Evolutionary conservation across 2,888 invertebrate species (phyloP), one percentile per base, ranked within the genome.

Genomic region (Nomada goodeniana): DNA sequence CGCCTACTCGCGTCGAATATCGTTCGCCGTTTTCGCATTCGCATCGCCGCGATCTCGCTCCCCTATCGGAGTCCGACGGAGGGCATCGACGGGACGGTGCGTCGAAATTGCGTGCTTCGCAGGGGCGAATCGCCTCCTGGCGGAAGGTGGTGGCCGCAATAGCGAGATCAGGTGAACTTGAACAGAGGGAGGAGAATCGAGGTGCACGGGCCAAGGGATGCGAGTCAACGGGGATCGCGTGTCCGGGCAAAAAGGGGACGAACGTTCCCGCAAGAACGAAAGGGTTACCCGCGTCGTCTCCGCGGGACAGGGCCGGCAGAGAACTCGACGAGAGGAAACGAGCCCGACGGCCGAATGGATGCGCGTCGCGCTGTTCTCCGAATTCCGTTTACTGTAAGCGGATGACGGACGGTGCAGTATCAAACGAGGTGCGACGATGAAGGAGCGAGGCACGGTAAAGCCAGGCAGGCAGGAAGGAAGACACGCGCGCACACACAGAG

Each of bases 21-120:
- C 47, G 47, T 15, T 10, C 15, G 10, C 11, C 47, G 47, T 47
- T 47, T 47, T 1, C 47, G 0, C 13, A 15, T 47, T 47, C 15
- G 13, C 13, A 13, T 1, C 47, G 15, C 15, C 47, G 47, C 47
- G 13, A 11, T 4, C 3, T 47, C 23, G 1, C 13, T 10, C 47
- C 36, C 9, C 7, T 7, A 1, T 7, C 36, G 36, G 5, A 5
- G 36, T 0, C 5, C 36, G 36, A 95, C 95, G 95, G 95, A 95
- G 2, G 2, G 26, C 95, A 95, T 95, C 94, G 94, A 94, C 95
- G 94, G 94, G 95, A 95, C 94, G 95, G 95, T 94, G 94, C 95
- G 94, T 94, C 94, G 94, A 95, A 95, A 95, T 95, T 95, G 95
- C 95, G 23, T 23, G 95, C 95, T 95, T 95, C 95, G 95, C 94